Evolutionary conservation across 2,113 vertebrate species (phyloP).

Genomic region (Eretmodus cyanostictus): DNA sequence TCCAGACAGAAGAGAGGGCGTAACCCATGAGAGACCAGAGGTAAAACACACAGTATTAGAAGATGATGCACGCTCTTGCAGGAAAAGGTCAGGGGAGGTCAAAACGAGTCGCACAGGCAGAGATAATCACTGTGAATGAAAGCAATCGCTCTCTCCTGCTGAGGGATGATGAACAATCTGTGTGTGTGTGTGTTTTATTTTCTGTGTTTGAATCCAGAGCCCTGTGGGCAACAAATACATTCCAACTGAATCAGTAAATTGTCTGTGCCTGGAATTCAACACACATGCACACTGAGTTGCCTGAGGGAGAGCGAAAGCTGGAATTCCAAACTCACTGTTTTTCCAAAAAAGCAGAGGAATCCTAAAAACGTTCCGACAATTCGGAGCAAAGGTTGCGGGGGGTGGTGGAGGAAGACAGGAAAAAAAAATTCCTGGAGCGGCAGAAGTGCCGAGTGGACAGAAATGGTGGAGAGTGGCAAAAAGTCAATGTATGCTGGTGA

Average conservation of each 20-base stretch:
- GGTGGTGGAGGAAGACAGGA: not conserved
- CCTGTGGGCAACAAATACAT: slow-evolving; percentile 48
- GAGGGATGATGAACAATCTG: slow-evolving; percentile 6
- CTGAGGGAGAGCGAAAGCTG: slow-evolving; percentile 14
- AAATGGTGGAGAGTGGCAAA: slow-evolving; percentile 19
- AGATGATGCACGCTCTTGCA: not conserved
- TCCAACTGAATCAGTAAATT: slow-evolving; percentile 58
- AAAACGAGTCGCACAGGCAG: not conserved
- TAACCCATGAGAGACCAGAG: not conserved
- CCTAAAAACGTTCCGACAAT: slow-evolving; percentile 49
- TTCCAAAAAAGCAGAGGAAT: slow-evolving; percentile 50
- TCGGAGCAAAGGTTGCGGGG: not conserved
- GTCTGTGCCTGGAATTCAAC: slow-evolving; percentile 50
- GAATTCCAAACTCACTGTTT: slow-evolving; percentile 31
- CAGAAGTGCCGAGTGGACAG: slow-evolving; percentile 48
- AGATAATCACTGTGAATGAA: not conserved
- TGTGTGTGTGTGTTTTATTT: slow-evolving; percentile 1
- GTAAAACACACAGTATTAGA: not conserved
- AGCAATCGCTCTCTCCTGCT: not conserved
- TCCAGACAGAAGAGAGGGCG: not conserved
- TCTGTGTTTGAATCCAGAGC: slow-evolving; percentile 13
- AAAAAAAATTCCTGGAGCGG: slow-evolving; percentile 15
- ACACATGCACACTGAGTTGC: not conserved
- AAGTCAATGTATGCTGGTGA: slow-evolving; percentile 36
- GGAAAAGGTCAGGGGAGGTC: not conserved